Percentiles rank a stretch among this genome's conserved stretches.
phyloP scores from a whole-genome alignment of 2,113 vertebrate genomes.

The Sinocyclocheilus anophthalmus region DNA sequence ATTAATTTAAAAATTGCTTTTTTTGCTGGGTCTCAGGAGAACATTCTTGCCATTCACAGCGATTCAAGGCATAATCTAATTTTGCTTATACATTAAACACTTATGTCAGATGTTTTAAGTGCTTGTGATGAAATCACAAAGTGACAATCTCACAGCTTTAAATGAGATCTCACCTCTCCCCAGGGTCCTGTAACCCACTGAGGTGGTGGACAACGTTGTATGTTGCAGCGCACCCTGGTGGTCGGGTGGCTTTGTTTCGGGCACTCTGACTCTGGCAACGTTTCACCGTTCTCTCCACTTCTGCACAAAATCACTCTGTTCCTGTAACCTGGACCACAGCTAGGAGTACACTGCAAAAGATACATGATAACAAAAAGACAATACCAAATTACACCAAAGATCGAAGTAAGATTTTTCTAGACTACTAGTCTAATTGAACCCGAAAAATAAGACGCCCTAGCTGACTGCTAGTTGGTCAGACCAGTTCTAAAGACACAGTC shows the following conservation, averaged over 20 bases:
- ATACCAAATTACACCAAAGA: neutral
- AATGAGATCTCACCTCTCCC: conserved; percentile 86
- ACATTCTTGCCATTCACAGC: too few relatives aligned
- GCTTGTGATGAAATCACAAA: too few relatives aligned
- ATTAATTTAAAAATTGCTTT: too few relatives aligned
- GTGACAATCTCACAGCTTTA: neutral
- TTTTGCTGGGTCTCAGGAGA: too few relatives aligned
- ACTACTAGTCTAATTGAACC: neutral
- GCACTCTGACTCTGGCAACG: conserved; percentile 82
- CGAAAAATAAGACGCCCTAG: neutral
- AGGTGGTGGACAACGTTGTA: conserved; percentile 90
- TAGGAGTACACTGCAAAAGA: conserved; percentile 86
- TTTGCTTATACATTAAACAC: too few relatives aligned
- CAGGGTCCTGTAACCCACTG: conserved; percentile 92
- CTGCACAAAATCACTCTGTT: conserved; percentile 92
- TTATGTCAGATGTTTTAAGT: too few relatives aligned
- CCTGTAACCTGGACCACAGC: conserved; percentile 91
- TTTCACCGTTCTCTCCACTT: conserved; percentile 84
- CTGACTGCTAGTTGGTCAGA: too few relatives aligned
- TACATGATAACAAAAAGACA: neutral
- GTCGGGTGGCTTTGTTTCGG: conserved; percentile 83
- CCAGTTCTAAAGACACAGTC: too few relatives aligned
- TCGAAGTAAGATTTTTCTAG: neutral
- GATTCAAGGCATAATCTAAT: too few relatives aligned
- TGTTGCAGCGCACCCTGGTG: conserved; percentile 91